Evolutionary conservation across 2,797 vertebrate species (phyloP).

Genomic region (Cossypha niveicapilla): DNA sequence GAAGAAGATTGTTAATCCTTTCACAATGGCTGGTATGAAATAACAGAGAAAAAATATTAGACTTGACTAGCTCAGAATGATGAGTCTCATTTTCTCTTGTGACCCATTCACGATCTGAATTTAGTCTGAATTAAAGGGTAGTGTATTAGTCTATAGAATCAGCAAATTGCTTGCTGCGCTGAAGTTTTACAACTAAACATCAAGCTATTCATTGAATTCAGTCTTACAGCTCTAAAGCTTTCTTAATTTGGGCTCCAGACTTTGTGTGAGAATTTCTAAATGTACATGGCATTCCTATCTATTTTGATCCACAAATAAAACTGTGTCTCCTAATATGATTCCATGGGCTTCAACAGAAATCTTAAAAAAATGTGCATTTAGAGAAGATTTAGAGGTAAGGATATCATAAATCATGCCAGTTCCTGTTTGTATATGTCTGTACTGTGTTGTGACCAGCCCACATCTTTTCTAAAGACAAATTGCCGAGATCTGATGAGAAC

Average conservation of each 20-base stretch:
- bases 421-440: background rate
- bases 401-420: background rate
- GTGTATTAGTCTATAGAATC: background rate
- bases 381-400: background rate
- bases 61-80: background rate
- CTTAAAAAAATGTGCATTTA: background rate
- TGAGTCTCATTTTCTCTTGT: background rate
- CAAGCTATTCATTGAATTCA: background rate
- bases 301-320: background rate
- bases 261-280: background rate
- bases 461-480: background rate
- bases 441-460: background rate
- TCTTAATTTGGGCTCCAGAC: background rate
- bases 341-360: background rate
- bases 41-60: background rate
- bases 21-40: background rate
- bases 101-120: background rate
- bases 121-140: background rate
- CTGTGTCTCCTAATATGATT: background rate
- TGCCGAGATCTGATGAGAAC: background rate
- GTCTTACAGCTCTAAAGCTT: background rate
- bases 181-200: background rate
- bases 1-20: background rate
- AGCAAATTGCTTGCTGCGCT: background rate
- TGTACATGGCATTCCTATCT: background rate